phyloP scores from a whole-genome alignment of 1,140 invertebrate species.

The Teleogryllus occipitalis region DNA sequence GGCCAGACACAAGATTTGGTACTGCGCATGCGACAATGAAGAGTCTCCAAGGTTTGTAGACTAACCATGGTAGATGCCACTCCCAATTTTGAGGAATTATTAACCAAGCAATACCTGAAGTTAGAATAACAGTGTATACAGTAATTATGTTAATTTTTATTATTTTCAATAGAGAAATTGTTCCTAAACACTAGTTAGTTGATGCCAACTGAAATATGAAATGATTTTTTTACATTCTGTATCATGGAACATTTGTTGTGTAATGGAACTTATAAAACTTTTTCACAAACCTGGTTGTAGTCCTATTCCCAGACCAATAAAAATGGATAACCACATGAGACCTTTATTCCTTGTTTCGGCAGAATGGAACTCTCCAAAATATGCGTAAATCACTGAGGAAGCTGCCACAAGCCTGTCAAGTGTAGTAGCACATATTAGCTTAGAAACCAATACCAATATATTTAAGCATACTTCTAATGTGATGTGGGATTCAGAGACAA shows the following conservation, averaged over 20 bases:
- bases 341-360: not conserved
- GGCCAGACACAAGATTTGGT: conserved; percentile 31
- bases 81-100: conserved; percentile 16
- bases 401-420: not conserved
- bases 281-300: not conserved
- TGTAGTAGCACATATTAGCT: not conserved
- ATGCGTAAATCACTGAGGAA: not conserved
- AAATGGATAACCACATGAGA: not conserved
- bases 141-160: no score
- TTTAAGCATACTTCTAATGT: no score
- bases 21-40: conserved; percentile 18
- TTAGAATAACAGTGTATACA: not conserved
- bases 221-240: no score
- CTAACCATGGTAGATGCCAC: conserved; percentile 7
- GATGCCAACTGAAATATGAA: no score
- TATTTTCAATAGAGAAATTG: no score
- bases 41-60: conserved; percentile 21
- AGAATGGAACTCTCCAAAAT: not conserved
- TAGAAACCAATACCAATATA: no score
- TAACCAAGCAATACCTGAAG: conserved; percentile 19
- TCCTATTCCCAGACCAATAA: not conserved
- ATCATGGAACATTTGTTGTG: no score
- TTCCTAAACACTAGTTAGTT: no score
- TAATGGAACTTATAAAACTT: no score
- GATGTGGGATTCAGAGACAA: no score